These are phyloP conservation scores for Ceyx melanurus DNA, from an alignment of 2,113 vertebrate species.

Conservation along the genomic window DNA sequence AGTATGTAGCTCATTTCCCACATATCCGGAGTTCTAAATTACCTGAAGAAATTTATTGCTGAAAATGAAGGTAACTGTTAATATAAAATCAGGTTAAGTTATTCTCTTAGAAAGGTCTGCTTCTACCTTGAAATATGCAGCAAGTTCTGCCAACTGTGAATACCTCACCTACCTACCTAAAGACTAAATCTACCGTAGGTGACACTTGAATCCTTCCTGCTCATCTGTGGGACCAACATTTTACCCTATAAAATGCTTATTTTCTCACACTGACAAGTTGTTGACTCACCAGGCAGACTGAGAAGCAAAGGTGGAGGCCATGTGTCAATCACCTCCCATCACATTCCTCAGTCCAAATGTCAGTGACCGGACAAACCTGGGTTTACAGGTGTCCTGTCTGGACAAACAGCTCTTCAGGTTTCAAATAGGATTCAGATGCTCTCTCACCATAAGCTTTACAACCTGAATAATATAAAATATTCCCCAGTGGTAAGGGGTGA, in stretches of 20 bases:
- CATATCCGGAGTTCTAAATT: not conserved
- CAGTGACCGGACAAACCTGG: not conserved
- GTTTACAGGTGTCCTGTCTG: not conserved
- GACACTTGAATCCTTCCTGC: not conserved
- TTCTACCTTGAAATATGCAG: not conserved
- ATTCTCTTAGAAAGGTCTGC: not conserved
- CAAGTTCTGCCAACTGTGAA: not conserved
- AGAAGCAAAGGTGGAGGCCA: not conserved
- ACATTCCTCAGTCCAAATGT: not conserved
- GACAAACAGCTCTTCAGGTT: not conserved
- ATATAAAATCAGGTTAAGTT: not conserved
- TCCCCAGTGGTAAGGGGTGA: not conserved
- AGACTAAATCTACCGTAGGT: not conserved
- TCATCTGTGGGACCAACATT: not conserved
- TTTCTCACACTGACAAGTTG: constrained; percentile 6
- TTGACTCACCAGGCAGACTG: not conserved
- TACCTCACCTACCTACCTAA: not conserved
- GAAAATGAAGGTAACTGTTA: not conserved
- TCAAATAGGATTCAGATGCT: not conserved
- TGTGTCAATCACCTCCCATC: not conserved
- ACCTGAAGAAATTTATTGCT: not conserved
- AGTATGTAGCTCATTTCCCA: not conserved
- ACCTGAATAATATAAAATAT: not conserved
- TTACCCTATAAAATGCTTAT: not conserved
- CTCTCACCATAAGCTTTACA: not conserved